A percentile compares a stretch with the other conserved stretches of the same genome.
phyloP scores from a whole-genome alignment of 2,888 invertebrate genomes.

The Vanessa cardui region DNA sequence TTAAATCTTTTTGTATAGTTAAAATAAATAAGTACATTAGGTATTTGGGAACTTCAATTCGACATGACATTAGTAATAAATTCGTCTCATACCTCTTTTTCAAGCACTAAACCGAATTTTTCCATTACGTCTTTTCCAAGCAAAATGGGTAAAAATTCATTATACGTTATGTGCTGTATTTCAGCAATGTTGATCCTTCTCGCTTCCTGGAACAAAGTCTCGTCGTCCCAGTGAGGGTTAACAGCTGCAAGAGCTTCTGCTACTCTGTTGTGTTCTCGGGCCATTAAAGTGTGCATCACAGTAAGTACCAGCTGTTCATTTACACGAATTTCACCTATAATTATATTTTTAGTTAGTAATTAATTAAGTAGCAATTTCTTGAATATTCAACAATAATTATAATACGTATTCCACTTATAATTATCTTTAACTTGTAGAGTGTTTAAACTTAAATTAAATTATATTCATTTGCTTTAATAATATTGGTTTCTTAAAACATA shows the following conservation, averaged over 20 bases:
- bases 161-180: constrained; percentile 94
- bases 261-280: constrained; percentile 94
- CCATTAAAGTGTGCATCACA: constrained; percentile 95
- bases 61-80: background rate
- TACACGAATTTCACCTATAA: constrained; percentile 92
- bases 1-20: background rate
- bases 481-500: constrained; percentile 57
- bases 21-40: background rate
- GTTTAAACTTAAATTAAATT: too few relatives aligned
- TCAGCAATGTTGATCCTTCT: constrained; percentile 92
- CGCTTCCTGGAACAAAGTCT: constrained; percentile 94
- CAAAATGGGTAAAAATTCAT: constrained; percentile 94
- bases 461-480: too few relatives aligned
- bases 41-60: too few relatives aligned
- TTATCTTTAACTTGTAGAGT: too few relatives aligned
- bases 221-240: constrained; percentile 97
- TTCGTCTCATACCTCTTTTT: constrained; percentile 85
- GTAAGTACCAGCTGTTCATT: constrained; percentile 95
- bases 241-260: constrained; percentile 89
- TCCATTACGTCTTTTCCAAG: constrained; percentile 96
- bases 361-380: too few relatives aligned
- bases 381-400: too few relatives aligned
- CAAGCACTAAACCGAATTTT: constrained; percentile 92
- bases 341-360: too few relatives aligned
- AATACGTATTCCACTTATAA: too few relatives aligned